Evolutionary conservation across 2,888 invertebrate genomes (phyloP).

Genomic region (Trichopoda pennipes): DNA sequence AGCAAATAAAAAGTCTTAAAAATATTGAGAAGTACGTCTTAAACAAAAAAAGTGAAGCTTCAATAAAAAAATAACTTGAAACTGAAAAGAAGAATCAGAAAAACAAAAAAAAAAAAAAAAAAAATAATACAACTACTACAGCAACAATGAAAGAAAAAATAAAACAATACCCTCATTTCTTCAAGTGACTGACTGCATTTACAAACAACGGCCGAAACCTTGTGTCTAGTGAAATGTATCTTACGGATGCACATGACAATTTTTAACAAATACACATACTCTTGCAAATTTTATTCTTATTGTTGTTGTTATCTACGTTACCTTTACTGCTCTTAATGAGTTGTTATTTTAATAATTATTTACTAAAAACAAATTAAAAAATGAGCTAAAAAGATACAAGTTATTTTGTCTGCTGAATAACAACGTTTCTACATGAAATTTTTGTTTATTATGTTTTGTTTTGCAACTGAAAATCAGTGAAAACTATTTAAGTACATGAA

Average conservation of each 20-base stretch:
- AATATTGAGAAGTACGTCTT: constrained; percentile 33
- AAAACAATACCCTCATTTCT: constrained; percentile 68
- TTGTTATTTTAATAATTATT: constrained; percentile 33
- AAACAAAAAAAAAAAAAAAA: no score
- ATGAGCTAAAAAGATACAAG: neutral
- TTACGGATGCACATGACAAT: constrained; percentile 70
- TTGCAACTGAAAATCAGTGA: constrained; percentile 29
- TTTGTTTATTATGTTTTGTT: neutral
- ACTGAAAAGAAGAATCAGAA: constrained; percentile 34
- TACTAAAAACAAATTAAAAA: constrained; percentile 3
- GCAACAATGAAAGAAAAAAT: constrained; percentile 58
- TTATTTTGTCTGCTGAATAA: constrained; percentile 7
- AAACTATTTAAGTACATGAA: constrained; percentile 18
- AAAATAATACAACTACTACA: constrained; percentile 27
- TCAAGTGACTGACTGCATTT: constrained; percentile 63
- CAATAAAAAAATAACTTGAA: constrained; percentile 48
- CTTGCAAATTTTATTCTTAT: neutral
- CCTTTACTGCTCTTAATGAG: constrained; percentile 5
- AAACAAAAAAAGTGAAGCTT: constrained; percentile 56
- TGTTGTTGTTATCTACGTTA: constrained; percentile 7
- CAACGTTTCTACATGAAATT: neutral
- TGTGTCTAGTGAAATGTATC: constrained; percentile 69
- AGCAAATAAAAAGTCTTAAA: constrained; percentile 34
- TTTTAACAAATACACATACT: constrained; percentile 45
- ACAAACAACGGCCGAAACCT: constrained; percentile 67